Percentiles rank a stretch among this genome's conserved stretches.
These are phyloP conservation scores for Melanerpes aurifrons DNA, from an alignment of 2,113 vertebrate genomes.

Conservation along the genomic window DNA sequence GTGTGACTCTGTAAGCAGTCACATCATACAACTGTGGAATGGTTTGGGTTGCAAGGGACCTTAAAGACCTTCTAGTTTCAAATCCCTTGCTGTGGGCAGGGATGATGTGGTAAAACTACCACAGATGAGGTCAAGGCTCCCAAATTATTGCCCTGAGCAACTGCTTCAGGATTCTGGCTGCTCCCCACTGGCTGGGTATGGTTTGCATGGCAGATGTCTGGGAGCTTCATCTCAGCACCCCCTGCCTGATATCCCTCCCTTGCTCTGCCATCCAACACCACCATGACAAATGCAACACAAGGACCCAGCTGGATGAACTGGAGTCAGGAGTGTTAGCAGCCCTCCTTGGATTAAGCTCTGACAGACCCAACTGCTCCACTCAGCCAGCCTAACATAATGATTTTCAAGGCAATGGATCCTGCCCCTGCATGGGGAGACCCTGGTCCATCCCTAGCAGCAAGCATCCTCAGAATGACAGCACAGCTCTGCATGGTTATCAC, in stretches of 20 bases:
- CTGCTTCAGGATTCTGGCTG: neutral
- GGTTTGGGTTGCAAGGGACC: no score
- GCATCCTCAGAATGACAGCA: accelerated
- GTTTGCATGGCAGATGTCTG: neutral
- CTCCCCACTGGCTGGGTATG: neutral
- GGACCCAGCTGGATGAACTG: constrained; percentile 2
- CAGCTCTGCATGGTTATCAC: no score
- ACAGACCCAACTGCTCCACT: neutral
- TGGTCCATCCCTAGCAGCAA: neutral
- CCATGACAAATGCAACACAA: neutral
- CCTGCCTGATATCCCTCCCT: neutral
- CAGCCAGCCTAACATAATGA: neutral
- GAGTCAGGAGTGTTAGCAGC: neutral
- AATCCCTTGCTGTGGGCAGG: no score
- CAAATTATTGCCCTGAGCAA: neutral
- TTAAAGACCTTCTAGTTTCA: no score
- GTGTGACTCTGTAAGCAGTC: neutral
- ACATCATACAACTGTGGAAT: no score
- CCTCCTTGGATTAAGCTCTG: neutral
- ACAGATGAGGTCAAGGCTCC: neutral
- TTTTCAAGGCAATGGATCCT: neutral
- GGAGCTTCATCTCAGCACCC: neutral
- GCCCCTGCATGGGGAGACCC: accelerated
- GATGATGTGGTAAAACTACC: no score
- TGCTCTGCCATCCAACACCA: neutral